Evolutionary conservation across 2,797 vertebrate genomes (phyloP).

Genomic region (Pseudochaenichthys georgianus): DNA sequence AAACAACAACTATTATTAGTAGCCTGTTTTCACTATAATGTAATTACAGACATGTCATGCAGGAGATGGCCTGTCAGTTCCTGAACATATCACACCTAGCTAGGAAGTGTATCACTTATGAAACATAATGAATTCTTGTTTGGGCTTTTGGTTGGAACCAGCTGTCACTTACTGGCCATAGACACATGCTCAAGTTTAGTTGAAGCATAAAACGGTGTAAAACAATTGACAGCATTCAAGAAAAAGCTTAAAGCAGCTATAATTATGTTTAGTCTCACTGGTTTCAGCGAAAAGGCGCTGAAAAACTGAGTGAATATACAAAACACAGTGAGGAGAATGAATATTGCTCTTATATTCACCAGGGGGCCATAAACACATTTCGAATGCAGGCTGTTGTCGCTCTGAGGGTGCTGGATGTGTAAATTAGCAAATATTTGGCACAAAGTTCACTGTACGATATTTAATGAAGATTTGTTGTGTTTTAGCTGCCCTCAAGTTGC

Average conservation of each 20-base stretch:
- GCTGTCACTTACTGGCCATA: not conserved
- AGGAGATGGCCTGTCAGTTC: conserved; percentile 13
- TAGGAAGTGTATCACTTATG: not conserved
- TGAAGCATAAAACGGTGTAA: not conserved
- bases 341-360: not conserved
- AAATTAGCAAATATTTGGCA: not conserved
- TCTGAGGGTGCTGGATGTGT: not conserved
- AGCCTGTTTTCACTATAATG: conserved; percentile 18
- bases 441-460: not conserved
- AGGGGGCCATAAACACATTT: not conserved
- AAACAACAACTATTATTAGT: conserved; percentile 34
- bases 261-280: not conserved
- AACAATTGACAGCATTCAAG: not conserved
- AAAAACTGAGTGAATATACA: conserved; percentile 7
- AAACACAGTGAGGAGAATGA: not conserved
- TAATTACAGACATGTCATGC: conserved; percentile 18
- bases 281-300: not conserved
- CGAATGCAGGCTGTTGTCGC: not conserved
- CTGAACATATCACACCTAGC: conserved; percentile 14
- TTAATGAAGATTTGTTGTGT: not conserved
- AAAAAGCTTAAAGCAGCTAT: not conserved
- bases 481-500: too few species aligned
- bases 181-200: not conserved
- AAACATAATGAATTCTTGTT: conserved; percentile 5
- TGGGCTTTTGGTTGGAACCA: not conserved